Evolutionary conservation across 2,797 vertebrate species (phyloP).

Genomic region (Oreonectes daqikongensis): DNA sequence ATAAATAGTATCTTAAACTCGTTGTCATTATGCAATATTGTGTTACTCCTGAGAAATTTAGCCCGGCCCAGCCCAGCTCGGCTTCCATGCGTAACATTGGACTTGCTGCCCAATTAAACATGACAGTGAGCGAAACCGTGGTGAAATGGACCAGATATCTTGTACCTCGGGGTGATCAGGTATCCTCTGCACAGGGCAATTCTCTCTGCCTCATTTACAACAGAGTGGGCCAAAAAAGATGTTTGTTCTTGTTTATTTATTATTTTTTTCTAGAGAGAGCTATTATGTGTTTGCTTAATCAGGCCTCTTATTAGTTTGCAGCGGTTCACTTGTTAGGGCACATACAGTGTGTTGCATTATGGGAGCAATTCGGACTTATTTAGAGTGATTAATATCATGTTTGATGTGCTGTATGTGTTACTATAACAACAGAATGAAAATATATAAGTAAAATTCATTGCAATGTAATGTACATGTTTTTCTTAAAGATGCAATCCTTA

Average conservation of each 20-base stretch:
- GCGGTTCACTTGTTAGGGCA: conserved; percentile 7
- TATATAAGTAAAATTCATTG: neutral
- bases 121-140: neutral
- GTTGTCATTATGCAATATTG: conserved; percentile 3
- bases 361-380: neutral
- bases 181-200: conserved; percentile 5
- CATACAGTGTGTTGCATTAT: neutral
- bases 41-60: neutral
- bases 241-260: neutral
- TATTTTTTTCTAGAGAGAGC: neutral
- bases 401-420: neutral
- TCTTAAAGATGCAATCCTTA: too few relatives aligned
- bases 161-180: conserved; percentile 2
- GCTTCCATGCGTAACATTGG: neutral
- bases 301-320: neutral
- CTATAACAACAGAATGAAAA: too few relatives aligned
- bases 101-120: conserved; percentile 23
- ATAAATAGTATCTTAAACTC: neutral
- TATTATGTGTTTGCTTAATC: conserved; percentile 4
- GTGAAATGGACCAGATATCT: conserved; percentile 18
- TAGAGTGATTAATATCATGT: neutral
- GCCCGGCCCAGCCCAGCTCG: neutral
- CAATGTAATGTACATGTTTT: neutral
- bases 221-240: neutral
- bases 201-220: conserved; percentile 26